Base-by-base conservation (phyloP, 2,113 vertebrate genomes). In the Strix uralensis region DNA sequence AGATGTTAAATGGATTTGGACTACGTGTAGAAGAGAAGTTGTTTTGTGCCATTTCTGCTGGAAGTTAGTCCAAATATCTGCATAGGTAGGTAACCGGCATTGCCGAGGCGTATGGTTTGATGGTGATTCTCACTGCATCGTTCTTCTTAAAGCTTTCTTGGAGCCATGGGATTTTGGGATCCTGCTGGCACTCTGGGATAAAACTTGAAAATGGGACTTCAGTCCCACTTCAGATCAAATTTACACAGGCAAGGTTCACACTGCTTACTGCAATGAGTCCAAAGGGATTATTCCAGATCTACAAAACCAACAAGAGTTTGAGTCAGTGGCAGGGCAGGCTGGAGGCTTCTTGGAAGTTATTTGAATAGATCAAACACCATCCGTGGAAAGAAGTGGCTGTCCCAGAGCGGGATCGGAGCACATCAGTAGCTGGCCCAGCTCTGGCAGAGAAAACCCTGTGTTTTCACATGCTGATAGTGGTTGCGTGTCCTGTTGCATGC, bases 341-440 rank as follows among this genome's bases (percentile, higher is more conserved):
- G 77, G 29, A 85, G 49, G 59, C 55, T 86, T 88, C 42, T 21
- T 3, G 10, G 5, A 62, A 61, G 66, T 80, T 70, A 13, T 3
- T 9, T 46, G 42, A 92, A 29, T 69, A 52, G 49, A 40, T 47
- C 0, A 4, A 54, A 40, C 0, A 0, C 70, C 4, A 2, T 52
- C 26, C 15, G 57, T 59, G 69, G 72, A 20, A 70, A 46, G 77
- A 70, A 81, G 72, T 0, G 11, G 21, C 59, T 66, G 21, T 89
- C 29, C 32, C 4, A 0, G 25, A 51, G 34, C 2, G 2, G 72
- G 13, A 9, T 66, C 2, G 13, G n/a, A 79, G 81, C 40, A n/a
- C 23, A 38, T 67, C 65, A 47, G 47, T 46, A 85, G 69, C 42
- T 90, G 69, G 9, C 40, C n/a, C 59, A 38, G n/a, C 66, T 73